Percentiles rank a stretch among this genome's conserved stretches.
Conservation (phyloP, 2,797 vertebrate species). For the Molothrus ater region DNA sequence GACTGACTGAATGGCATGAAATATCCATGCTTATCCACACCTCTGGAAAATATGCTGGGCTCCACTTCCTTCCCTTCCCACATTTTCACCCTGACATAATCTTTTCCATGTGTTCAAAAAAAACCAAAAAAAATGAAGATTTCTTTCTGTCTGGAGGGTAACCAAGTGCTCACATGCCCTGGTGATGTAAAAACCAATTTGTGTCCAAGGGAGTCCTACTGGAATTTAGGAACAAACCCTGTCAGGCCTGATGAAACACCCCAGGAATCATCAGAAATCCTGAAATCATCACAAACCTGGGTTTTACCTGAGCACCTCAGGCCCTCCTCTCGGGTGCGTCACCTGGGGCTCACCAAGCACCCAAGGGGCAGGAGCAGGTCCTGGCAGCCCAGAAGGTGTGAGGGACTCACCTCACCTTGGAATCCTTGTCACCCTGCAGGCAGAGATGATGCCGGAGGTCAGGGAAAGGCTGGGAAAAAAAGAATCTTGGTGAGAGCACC, state of each 20-base stretch:
- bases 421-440: neutral
- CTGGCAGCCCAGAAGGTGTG: neutral
- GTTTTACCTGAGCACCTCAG: neutral
- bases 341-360: neutral
- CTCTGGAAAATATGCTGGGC: constrained; percentile 54
- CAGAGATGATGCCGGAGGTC: neutral
- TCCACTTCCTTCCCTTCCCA: constrained; percentile 62
- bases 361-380: neutral
- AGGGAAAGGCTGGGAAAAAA: no score
- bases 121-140: neutral
- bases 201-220: neutral
- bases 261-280: neutral
- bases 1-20: constrained; percentile 12
- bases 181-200: neutral
- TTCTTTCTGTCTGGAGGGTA: constrained; percentile 4
- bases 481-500: no score
- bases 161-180: neutral
- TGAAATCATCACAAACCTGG: neutral
- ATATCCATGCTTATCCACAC: constrained; percentile 5
- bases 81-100: constrained; percentile 59
- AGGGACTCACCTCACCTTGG: neutral
- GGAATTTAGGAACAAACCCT: neutral
- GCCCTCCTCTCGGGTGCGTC: rapidly evolving
- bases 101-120: constrained; percentile 29
- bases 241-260: neutral